Conservation (phyloP, 2,888 invertebrate genomes). For the Leptothorax acervorum region DNA sequence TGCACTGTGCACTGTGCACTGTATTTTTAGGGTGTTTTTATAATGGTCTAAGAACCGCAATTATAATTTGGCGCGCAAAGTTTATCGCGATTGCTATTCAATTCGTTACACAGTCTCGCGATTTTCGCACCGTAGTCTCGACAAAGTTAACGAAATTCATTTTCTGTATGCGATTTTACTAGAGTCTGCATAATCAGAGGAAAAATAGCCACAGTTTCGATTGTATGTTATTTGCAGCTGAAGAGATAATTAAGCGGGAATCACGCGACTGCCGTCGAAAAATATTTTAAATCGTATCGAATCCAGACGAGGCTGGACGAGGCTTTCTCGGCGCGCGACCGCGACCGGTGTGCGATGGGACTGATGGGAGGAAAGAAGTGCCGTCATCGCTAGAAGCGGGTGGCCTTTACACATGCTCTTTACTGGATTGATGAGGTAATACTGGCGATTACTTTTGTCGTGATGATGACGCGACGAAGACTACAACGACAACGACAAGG, state of each 20-base stretch:
- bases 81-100: conserved; percentile 3
- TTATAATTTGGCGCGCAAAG: not conserved
- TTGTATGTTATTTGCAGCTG: not conserved
- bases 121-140: too few relatives aligned
- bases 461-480: conserved; percentile 55
- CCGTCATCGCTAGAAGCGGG: conserved; percentile 77
- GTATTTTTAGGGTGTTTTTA: not conserved
- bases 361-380: conserved; percentile 62
- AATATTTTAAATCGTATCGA: not conserved
- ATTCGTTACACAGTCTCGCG: not conserved
- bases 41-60: not conserved
- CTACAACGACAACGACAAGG: conserved; percentile 42
- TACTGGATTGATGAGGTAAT: conserved; percentile 72
- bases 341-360: conserved; percentile 26
- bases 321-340: not conserved
- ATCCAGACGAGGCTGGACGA: not conserved
- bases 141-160: not conserved
- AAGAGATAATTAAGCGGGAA: not conserved
- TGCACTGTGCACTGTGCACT: too few relatives aligned
- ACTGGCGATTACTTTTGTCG: conserved; percentile 63
- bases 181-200: not conserved
- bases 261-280: not conserved
- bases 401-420: conserved; percentile 73
- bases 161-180: not conserved
- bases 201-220: not conserved